A percentile compares a stretch with the other conserved stretches of the same genome.
phyloP scores from a whole-genome alignment of 2,113 vertebrate genomes.

The Cettia cetti region DNA sequence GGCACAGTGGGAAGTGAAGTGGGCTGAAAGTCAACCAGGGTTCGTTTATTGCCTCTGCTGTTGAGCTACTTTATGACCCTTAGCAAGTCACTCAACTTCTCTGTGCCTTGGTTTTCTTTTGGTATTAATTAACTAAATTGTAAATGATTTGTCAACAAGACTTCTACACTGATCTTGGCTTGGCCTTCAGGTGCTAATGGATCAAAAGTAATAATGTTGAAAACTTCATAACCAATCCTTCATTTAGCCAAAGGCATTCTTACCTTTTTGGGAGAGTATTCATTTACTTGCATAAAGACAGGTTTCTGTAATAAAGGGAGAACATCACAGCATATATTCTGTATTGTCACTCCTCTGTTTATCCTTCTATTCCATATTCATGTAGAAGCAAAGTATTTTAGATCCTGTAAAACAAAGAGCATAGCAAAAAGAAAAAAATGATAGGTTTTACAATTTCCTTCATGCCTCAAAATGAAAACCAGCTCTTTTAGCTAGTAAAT shows the following conservation, averaged over 20 bases:
- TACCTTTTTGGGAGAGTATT: neutral
- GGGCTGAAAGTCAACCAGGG: neutral
- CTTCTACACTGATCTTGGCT: neutral
- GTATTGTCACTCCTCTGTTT: neutral
- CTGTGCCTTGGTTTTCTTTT: conserved; percentile 11
- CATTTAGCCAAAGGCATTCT: neutral
- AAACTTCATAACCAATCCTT: neutral
- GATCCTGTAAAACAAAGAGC: neutral
- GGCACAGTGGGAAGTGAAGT: neutral
- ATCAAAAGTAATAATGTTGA: neutral
- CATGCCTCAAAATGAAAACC: neutral
- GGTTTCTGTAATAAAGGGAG: neutral
- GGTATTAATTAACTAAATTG: conserved; percentile 47
- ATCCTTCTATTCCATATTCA: neutral
- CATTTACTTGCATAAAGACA: neutral
- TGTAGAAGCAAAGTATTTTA: neutral
- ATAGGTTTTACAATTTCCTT: neutral
- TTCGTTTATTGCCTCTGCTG: conserved; percentile 7
- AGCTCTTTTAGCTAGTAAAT: neutral
- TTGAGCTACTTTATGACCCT: conserved; percentile 24
- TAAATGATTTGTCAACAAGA: conserved; percentile 18
- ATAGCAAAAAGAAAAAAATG: neutral
- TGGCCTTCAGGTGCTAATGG: neutral
- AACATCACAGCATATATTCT: neutral
- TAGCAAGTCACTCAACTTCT: neutral